Evolutionary conservation across 2,797 vertebrate species (phyloP), one percentile per base, ranked within the genome.

Genomic region (Pseudopleuronectes americanus): DNA sequence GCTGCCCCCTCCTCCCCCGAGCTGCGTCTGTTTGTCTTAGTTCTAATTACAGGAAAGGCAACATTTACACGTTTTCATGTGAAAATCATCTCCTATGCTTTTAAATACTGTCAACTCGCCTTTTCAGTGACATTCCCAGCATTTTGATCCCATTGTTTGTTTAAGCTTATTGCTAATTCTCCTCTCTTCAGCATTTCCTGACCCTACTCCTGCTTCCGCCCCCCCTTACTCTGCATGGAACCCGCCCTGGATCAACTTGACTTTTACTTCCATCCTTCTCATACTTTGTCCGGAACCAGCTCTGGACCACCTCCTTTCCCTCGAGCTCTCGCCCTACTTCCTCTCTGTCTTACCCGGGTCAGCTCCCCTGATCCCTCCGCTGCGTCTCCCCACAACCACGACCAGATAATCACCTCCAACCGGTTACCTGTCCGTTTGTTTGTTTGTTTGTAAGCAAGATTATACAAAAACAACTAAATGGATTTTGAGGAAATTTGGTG

Each of bases 191-290:
- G 31, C 55, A 21, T 57, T 57, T 38, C 55, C 54, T 33, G 54
- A 19, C 22, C 17, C 8, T 6, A 17, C 57, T 36, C n/a, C n/a
- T 22, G 14, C 55, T 13, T 36, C 55, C 23, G 6, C 26, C 22
- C 23, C 23, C 22, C 21, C 2, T 33, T 12, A 13, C 23, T 41
- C 33, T 24, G n/a, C 13, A 22, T 17, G 33, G 13, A 41, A 41
- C 36, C 38, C 57, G 21, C 36, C 57, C 57, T 58, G 57, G 36
- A 58, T 58, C 36, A 22, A 17, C n/a, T 58, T 9, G 6, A 48
- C 5, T 13, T 17, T 41, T n/a, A 16, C 43, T 28, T 61, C 58
- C 17, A 23, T 61, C 17, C 43, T 1, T 28, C 41, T 60, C 17
- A 24, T 31, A 4, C 26, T 28, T 43, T 48, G 58, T 4, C 23